Evolutionary conservation across 2,888 invertebrate genomes (phyloP).

Genomic region (Patella caerulea): DNA sequence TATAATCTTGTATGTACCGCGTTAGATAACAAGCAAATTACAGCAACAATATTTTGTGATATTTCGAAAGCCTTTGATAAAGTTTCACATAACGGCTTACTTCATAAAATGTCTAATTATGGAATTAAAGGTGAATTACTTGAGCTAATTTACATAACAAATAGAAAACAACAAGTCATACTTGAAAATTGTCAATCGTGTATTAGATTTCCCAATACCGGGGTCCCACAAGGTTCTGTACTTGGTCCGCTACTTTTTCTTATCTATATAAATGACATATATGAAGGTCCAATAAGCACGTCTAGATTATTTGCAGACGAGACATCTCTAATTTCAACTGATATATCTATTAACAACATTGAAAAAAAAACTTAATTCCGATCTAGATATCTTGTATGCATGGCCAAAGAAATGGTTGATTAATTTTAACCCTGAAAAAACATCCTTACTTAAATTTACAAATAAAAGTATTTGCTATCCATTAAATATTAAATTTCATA

Average conservation of each 20-base stretch:
- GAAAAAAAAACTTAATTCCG: not conserved
- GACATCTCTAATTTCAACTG: not conserved
- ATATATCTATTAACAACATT: not conserved
- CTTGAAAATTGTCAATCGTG: not conserved
- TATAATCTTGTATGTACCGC: constrained; percentile 29
- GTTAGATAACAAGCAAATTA: constrained; percentile 29
- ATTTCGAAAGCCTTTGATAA: constrained; percentile 30
- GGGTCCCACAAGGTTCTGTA: not conserved
- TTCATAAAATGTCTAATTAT: constrained; percentile 20
- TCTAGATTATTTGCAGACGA: not conserved
- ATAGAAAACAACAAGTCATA: not conserved
- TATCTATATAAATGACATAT: not conserved
- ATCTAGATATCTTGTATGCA: not conserved
- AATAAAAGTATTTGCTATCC: not conserved
- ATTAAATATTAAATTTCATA: not conserved
- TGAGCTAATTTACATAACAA: not conserved
- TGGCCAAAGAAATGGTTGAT: not conserved
- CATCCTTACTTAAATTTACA: not conserved
- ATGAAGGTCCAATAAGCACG: not conserved
- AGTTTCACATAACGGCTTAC: constrained; percentile 4
- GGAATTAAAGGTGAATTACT: constrained; percentile 14
- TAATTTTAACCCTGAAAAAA: constrained; percentile 1
- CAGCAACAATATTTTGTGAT: constrained; percentile 38
- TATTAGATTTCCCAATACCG: not conserved
- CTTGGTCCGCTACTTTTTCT: not conserved